Conservation (phyloP, 2,797 vertebrate genomes). For the Chaenodraco wilsoni region DNA sequence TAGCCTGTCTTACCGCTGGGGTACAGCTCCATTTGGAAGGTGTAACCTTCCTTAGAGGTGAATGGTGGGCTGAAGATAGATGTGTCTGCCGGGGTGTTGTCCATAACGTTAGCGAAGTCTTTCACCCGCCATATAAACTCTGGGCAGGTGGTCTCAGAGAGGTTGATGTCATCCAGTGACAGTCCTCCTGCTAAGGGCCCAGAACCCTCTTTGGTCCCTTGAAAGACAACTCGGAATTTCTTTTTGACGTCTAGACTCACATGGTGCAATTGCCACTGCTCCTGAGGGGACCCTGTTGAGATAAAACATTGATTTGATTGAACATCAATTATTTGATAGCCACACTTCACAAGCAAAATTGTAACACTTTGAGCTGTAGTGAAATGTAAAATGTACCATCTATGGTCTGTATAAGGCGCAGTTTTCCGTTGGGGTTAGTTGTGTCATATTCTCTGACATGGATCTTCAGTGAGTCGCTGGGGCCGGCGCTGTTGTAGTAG, state of each 20-base stretch:
- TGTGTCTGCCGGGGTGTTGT: constrained; percentile 55
- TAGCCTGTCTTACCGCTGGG: constrained; percentile 62
- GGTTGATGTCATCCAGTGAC: constrained; percentile 93
- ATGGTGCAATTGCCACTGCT: constrained; percentile 89
- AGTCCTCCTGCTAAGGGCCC: constrained; percentile 83
- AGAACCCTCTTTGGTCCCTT: constrained; percentile 77
- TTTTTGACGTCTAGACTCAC: constrained; percentile 80
- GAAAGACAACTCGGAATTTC: constrained; percentile 90
- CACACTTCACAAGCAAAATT: not conserved
- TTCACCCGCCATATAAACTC: constrained; percentile 90
- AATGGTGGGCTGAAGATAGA: constrained; percentile 87
- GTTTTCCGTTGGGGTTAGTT: constrained; percentile 65
- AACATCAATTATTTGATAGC: not conserved
- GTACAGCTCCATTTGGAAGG: constrained; percentile 87
- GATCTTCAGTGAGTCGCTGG: constrained; percentile 81
- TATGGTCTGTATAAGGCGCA: constrained; percentile 80
- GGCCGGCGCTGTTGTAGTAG: constrained; percentile 85
- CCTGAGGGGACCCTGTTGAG: constrained; percentile 71
- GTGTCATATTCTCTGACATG: constrained; percentile 84
- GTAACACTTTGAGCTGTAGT: not conserved
- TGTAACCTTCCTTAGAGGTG: constrained; percentile 89
- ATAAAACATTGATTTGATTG: not conserved
- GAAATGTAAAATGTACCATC: constrained; percentile 77
- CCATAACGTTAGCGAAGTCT: constrained; percentile 85
- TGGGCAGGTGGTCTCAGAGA: constrained; percentile 92